These are phyloP conservation scores for Phaethon lepturus DNA, from an alignment of 2,113 vertebrate genomes.

Conservation along the genomic window DNA sequence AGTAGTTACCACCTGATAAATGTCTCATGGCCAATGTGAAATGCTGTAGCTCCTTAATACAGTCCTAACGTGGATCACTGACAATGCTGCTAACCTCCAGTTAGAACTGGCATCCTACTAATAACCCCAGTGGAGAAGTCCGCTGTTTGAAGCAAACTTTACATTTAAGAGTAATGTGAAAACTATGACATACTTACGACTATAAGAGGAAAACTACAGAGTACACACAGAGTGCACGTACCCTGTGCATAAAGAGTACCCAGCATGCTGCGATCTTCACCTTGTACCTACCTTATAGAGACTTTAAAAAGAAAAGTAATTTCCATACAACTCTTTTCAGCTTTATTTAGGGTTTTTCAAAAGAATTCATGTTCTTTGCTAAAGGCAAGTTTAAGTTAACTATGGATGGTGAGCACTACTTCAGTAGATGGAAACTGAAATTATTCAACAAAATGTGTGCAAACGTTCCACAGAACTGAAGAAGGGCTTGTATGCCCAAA, in stretches of 20 bases:
- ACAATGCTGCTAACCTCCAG: background rate
- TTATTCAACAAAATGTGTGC: background rate
- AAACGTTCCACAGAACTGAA: background rate
- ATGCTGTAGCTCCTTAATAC: background rate
- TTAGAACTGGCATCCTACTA: background rate
- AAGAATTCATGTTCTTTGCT: background rate
- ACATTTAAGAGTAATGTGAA: background rate
- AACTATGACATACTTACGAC: background rate
- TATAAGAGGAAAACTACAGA: background rate
- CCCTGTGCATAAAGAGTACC: background rate
- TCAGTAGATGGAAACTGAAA: background rate
- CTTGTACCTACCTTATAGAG: background rate
- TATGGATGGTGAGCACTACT: background rate
- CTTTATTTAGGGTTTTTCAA: slow-evolving; percentile 2
- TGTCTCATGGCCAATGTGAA: background rate
- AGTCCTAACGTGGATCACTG: accelerated
- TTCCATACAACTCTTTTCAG: background rate
- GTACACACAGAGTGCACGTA: background rate
- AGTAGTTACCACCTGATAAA: background rate
- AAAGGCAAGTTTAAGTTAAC: slow-evolving; percentile 6
- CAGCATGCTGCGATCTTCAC: background rate
- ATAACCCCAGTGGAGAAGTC: background rate
- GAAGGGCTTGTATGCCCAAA: background rate
- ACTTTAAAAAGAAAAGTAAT: background rate
- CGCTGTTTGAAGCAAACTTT: background rate